Conservation (phyloP, 2,888 invertebrate genomes). For the Pachydiplax longipennis region DNA sequence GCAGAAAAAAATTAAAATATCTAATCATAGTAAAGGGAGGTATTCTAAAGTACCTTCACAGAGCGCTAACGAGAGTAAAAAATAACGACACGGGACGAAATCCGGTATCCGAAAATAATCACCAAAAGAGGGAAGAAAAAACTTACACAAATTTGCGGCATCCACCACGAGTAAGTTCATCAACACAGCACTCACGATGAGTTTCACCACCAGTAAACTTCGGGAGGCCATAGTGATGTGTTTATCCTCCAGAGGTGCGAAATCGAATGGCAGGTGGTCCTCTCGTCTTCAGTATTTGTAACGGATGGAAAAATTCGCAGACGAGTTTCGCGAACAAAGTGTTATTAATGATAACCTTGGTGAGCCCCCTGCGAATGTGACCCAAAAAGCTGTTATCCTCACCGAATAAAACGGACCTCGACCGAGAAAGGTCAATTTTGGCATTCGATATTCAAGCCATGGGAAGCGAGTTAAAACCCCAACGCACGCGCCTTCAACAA, state of each 20-base stretch:
- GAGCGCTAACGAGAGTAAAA: too few species aligned
- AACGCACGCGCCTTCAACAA: too few species aligned
- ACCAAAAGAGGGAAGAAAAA: background rate
- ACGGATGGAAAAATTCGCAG: background rate
- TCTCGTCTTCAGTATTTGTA: background rate
- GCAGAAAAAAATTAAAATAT: too few species aligned
- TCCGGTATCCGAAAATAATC: too few species aligned
- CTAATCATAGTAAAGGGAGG: too few species aligned
- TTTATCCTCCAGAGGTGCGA: background rate
- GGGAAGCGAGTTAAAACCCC: too few species aligned
- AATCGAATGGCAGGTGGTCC: background rate
- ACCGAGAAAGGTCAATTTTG: background rate
- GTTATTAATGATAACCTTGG: background rate
- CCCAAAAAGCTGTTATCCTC: background rate
- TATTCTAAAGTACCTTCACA: too few species aligned
- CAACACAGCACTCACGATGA: background rate
- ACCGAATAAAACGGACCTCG: background rate
- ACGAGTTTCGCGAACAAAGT: background rate
- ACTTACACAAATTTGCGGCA: background rate
- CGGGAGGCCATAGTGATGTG: background rate
- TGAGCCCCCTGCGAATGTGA: background rate
- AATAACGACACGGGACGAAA: too few species aligned
- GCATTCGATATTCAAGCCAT: background rate
- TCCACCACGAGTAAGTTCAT: background rate
- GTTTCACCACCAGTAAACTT: background rate